Percentiles rank a stretch among this genome's conserved stretches.
Evolutionary conservation across 2,113 vertebrate genomes (phyloP).

Genomic region (Python bivittatus): DNA sequence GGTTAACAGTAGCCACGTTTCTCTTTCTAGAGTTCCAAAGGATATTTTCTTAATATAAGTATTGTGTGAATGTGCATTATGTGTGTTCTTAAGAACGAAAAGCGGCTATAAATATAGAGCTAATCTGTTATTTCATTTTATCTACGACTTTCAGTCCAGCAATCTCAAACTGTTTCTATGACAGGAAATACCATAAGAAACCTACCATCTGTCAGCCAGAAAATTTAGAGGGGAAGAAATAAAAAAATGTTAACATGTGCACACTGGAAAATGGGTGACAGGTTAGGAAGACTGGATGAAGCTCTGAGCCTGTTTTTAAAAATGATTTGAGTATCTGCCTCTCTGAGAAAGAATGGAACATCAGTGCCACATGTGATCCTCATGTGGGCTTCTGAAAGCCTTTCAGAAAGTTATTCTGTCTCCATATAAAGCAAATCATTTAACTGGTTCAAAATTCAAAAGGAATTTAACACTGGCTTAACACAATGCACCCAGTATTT

Average conservation of each 20-base stretch:
- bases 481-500: slow-evolving; percentile 60
- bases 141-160: neutral
- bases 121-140: slow-evolving; percentile 4
- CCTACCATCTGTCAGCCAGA: slow-evolving; percentile 43
- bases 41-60: slow-evolving; percentile 13
- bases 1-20: neutral
- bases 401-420: slow-evolving; percentile 38
- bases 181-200: slow-evolving; percentile 48
- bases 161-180: slow-evolving; percentile 8
- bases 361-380: slow-evolving; percentile 63
- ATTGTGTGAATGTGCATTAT: neutral
- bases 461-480: slow-evolving; percentile 15
- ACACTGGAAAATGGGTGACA: slow-evolving; percentile 42
- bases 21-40: neutral
- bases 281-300: slow-evolving; percentile 9
- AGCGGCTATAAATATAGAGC: neutral
- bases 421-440: slow-evolving; percentile 28
- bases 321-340: slow-evolving; percentile 4
- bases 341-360: slow-evolving; percentile 31
- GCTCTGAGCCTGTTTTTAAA: neutral
- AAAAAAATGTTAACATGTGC: slow-evolving; percentile 26
- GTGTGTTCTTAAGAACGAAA: neutral
- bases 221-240: slow-evolving; percentile 25
- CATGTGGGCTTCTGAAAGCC: slow-evolving; percentile 36
- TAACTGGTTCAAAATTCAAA: slow-evolving; percentile 44